Evolutionary conservation across 2,888 invertebrate genomes (phyloP).

Genomic region (Nomada fucata): DNA sequence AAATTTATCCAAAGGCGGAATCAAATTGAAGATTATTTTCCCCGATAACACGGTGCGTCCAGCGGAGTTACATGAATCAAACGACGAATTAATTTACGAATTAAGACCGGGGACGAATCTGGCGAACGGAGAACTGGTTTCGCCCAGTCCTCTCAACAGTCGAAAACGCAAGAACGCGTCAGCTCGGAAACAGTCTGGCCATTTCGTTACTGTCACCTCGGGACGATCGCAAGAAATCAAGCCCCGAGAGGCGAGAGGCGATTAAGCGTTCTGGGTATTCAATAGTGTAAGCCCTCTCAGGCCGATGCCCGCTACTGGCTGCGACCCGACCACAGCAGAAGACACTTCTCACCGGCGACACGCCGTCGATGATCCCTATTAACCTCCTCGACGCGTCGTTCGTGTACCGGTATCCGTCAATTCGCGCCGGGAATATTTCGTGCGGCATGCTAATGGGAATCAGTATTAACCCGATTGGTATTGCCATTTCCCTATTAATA

Average conservation of each 20-base stretch:
- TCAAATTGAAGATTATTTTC: no score
- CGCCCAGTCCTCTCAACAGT: not conserved
- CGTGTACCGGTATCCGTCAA: not conserved
- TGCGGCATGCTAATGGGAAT: not conserved
- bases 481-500: not conserved
- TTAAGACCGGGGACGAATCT: not conserved
- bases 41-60: no score
- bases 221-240: not conserved
- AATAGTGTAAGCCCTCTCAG: not conserved
- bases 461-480: slow-evolving; percentile 19
- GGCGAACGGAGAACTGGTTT: slow-evolving; percentile 1
- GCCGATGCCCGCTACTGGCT: not conserved
- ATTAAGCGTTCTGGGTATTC: not conserved
- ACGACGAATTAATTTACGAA: not conserved
- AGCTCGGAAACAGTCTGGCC: not conserved
- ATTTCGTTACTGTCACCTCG: not conserved
- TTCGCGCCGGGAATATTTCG: not conserved
- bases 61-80: not conserved
- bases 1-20: no score
- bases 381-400: slow-evolving; percentile 20
- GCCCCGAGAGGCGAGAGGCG: not conserved
- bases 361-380: slow-evolving; percentile 38
- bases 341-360: slow-evolving; percentile 32
- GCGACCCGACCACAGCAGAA: not conserved
- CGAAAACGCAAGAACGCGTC: not conserved